Conservation (phyloP, 2,888 invertebrate genomes). For the Thelaira solivaga region DNA sequence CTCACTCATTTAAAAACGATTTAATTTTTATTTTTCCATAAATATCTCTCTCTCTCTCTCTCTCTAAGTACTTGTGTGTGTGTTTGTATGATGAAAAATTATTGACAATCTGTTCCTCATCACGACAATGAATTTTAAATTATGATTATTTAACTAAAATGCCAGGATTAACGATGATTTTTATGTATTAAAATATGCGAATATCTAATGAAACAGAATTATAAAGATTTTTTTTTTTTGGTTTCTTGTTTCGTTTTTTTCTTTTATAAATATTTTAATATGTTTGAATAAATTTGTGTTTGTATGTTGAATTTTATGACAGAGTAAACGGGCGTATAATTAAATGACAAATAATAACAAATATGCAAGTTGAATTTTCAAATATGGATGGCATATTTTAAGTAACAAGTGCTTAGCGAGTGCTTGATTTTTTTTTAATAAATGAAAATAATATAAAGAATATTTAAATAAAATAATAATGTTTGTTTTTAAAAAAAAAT, state of each 20-base stretch:
- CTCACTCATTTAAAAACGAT: conserved; percentile 42
- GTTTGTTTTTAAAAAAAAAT: too few relatives aligned
- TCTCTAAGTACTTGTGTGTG: background rate
- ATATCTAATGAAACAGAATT: conserved; percentile 33
- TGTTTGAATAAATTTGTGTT: conserved; percentile 21
- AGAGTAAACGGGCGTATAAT: conserved; percentile 22
- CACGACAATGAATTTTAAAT: conserved; percentile 63
- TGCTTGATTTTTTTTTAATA: background rate
- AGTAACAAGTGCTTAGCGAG: conserved; percentile 26
- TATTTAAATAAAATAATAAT: too few relatives aligned
- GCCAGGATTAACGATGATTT: conserved; percentile 40
- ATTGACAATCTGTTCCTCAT: conserved; percentile 64
- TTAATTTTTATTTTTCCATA: conserved; percentile 46
- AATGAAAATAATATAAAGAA: too few relatives aligned
- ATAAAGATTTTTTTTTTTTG: conserved; percentile 38
- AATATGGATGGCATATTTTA: conserved; percentile 8
- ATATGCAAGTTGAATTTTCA: background rate
- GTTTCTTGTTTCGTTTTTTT: too few relatives aligned
- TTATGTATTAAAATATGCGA: conserved; percentile 53
- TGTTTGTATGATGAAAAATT: conserved; percentile 53
- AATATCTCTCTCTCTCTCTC: background rate
- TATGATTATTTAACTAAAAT: conserved; percentile 55
- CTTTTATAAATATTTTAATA: conserved; percentile 40
- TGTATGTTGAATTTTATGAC: conserved; percentile 1
- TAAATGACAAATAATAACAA: conserved; percentile 28